Conservation (phyloP, 2,113 vertebrate species). For the Gila orcuttii region DNA sequence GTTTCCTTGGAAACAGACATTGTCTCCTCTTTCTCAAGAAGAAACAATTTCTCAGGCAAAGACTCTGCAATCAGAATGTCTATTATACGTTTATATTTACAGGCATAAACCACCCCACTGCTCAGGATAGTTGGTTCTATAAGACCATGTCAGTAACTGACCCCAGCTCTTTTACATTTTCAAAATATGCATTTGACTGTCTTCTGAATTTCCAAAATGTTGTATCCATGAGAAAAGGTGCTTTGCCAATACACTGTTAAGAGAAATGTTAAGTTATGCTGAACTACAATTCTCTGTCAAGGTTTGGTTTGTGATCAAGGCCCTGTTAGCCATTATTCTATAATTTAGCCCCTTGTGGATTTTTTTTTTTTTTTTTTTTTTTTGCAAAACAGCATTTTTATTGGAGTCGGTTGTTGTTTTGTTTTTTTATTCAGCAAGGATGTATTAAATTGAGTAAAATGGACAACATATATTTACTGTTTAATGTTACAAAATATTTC, state of each 20-base stretch:
- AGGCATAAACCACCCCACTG: constrained; percentile 40
- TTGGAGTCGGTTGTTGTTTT: no score
- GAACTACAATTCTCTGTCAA: neutral
- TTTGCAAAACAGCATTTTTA: no score
- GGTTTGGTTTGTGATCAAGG: neutral
- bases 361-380: no score
- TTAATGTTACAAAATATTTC: no score
- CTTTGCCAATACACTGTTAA: neutral
- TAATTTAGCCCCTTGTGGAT: no score
- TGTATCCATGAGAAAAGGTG: constrained; percentile 7
- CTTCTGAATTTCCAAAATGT: neutral
- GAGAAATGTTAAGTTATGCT: neutral
- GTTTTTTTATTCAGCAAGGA: no score
- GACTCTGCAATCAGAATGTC: constrained; percentile 49
- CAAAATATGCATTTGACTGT: neutral
- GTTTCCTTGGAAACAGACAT: constrained; percentile 47
- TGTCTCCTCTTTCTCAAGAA: constrained; percentile 44
- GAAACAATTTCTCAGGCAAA: constrained; percentile 53
- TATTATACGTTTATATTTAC: constrained; percentile 48
- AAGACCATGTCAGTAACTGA: constrained; percentile 8
- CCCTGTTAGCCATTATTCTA: neutral
- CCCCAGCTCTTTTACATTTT: constrained; percentile 31
- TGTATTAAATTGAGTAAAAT: no score
- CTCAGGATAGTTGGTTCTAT: constrained; percentile 12
- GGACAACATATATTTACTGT: no score